Base-by-base conservation (phyloP, 2,888 invertebrate species). In the Sarcophaga carnaria region DNA sequence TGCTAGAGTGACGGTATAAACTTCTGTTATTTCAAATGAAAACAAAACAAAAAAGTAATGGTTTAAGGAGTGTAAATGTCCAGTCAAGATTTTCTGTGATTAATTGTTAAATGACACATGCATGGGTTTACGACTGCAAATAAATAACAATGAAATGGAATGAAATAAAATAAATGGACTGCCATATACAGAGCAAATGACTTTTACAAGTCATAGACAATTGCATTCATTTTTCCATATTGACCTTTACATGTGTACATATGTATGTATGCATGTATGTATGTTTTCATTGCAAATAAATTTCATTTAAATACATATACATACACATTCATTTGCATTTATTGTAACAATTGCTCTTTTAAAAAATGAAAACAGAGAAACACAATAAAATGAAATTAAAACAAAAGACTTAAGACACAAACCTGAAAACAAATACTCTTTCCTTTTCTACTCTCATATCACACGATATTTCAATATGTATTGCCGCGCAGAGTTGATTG, bases 351-450 rank as follows among this genome's bases (percentile, higher is more conserved):
- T 62, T 83, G 83, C 72, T 54, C 78, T 74, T 74, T 78, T 74
- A 49, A 45, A 1, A 14, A 54, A 17, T 14, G 5, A 54, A 54
- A 54, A 54, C 12, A 12, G 1, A 54, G 0, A 54, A 64, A 63
- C 11, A 11, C 11, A 37, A 67, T 8, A 54, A 81, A 62, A 22
- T 71, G 62, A 63, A 49, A 20, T 27, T 37, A 25, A n/a, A 80
- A 77, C 80, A 74, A 83, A 83, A 86, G 77, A 86, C 76, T 80
- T 77, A 86, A 83, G 71, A 45, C 25, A 69, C 77, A 82, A 79
- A 69, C 70, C 8, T 77, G 59, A 66, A n/a, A 10, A 27, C 4
- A 49, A 17, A 11, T 8, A 14, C 27, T 10, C 8, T 59, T 59
- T 25, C n/a, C 5, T 60, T 45, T n/a, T 66, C n/a, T 66, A 12